These are phyloP conservation scores for Nemapogon koenigi DNA, from an alignment of 2,888 invertebrate species.

Conservation along the genomic window DNA sequence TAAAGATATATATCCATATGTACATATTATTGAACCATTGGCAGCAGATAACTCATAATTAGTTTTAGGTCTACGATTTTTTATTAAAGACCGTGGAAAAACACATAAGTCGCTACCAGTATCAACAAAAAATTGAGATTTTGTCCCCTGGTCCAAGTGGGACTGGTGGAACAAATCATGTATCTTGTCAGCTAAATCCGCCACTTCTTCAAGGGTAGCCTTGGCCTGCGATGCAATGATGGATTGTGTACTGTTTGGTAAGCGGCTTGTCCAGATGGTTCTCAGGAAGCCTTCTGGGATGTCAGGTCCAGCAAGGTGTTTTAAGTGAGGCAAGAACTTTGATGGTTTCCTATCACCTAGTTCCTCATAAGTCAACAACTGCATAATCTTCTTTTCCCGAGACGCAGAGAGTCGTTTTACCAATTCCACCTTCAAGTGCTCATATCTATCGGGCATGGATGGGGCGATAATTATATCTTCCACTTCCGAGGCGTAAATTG, in stretches of 20 bases:
- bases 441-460: too few species aligned
- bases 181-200: slow-evolving; percentile 12
- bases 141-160: too few species aligned
- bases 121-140: too few species aligned
- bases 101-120: too few species aligned
- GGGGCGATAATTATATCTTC: too few species aligned
- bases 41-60: background rate
- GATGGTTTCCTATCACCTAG: background rate
- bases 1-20: background rate
- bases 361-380: background rate
- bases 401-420: background rate
- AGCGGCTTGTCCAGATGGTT: slow-evolving; percentile 12
- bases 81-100: background rate
- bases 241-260: slow-evolving; percentile 10
- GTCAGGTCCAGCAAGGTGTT: slow-evolving; percentile 13
- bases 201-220: slow-evolving; percentile 8
- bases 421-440: background rate
- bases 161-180: background rate
- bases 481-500: too few species aligned
- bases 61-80: background rate
- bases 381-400: background rate
- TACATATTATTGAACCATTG: background rate
- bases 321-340: slow-evolving; percentile 11
- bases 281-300: slow-evolving; percentile 14
- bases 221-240: slow-evolving; percentile 12